phyloP scores from a whole-genome alignment of 2,888 invertebrate species.

The Mystacides longicornis region DNA sequence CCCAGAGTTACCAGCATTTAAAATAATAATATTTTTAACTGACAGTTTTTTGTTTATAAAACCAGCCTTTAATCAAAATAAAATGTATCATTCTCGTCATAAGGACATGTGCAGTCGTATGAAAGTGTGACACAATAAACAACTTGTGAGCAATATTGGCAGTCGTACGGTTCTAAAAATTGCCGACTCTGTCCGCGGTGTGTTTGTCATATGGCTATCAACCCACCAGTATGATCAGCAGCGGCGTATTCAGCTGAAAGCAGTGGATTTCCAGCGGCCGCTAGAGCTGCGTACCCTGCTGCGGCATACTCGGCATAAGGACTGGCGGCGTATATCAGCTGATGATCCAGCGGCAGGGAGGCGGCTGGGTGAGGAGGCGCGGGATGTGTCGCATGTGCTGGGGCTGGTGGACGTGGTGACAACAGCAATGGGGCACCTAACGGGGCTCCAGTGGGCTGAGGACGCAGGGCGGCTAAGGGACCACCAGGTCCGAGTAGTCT shows the following conservation, averaged over 20 bases:
- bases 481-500: constrained; percentile 63
- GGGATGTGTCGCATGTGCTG: constrained; percentile 41
- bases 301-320: constrained; percentile 78
- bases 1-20: no score
- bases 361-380: constrained; percentile 46
- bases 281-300: constrained; percentile 79
- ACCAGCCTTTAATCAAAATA: no score
- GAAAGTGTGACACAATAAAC: no score
- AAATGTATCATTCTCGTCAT: no score
- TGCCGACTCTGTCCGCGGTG: background rate
- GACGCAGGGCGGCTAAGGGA: constrained; percentile 52
- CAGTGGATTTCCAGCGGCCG: constrained; percentile 66
- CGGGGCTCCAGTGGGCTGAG: constrained; percentile 66
- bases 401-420: constrained; percentile 68
- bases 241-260: constrained; percentile 74
- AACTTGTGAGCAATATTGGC: no score
- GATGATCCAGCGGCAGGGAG: constrained; percentile 63
- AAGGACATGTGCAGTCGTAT: no score
- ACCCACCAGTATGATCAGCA: constrained; percentile 93
- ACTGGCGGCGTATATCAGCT: constrained; percentile 75
- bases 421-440: constrained; percentile 89
- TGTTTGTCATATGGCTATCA: constrained; percentile 42
- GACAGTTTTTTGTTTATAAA: no score
- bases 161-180: background rate
- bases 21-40: no score